Conservation (phyloP, 2,113 vertebrate genomes). For the Bubalus kerabau region DNA sequence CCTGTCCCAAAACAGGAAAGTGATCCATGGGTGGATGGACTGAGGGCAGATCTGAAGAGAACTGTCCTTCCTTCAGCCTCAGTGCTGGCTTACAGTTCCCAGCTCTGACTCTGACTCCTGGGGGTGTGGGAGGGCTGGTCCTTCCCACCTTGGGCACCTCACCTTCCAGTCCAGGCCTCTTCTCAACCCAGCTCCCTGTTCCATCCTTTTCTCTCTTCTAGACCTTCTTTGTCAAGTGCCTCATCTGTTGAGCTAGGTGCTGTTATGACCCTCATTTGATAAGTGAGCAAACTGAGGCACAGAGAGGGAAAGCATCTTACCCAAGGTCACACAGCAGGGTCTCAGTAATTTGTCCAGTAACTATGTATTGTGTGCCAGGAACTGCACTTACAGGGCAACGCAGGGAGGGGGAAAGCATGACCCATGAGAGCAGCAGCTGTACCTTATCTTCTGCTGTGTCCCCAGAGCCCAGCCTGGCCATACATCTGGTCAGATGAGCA, state of each 20-base stretch:
- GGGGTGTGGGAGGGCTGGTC: background rate
- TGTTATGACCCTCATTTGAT: background rate
- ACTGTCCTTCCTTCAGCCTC: background rate
- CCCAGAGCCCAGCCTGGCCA: background rate
- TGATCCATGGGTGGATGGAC: background rate
- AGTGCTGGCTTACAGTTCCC: background rate
- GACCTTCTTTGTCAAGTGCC: background rate
- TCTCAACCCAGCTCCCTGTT: background rate
- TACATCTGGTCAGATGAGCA: background rate
- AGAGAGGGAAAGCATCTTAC: background rate
- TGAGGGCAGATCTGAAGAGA: background rate
- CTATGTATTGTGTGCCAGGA: fast-evolving
- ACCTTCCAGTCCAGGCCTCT: background rate
- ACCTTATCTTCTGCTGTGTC: background rate
- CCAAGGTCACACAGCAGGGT: background rate
- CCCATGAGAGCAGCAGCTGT: background rate
- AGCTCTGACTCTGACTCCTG: background rate
- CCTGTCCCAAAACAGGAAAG: constrained; percentile 24
- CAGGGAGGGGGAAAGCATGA: fast-evolving
- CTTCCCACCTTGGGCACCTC: no score
- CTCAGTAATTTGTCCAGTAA: background rate
- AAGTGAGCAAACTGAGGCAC: background rate
- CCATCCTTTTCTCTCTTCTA: background rate
- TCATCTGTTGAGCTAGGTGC: background rate
- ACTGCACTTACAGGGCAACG: no score